Percentiles rank a stretch among this genome's conserved stretches.
These are phyloP conservation scores for Disparrhopalites patrizii DNA, from an alignment of 2,888 invertebrate species.

Conservation along the genomic window DNA sequence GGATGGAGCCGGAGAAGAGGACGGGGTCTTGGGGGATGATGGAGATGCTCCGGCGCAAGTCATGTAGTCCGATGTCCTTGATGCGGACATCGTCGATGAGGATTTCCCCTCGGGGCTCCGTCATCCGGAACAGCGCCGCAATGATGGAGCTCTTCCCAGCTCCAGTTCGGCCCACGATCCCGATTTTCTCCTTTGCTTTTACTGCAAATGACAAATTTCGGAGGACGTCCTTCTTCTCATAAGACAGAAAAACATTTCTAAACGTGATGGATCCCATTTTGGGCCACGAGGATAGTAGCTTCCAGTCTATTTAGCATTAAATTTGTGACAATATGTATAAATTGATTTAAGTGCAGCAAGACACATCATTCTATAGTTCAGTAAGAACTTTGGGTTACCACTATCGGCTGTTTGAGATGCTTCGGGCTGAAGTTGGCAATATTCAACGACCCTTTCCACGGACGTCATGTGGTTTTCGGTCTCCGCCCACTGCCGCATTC, in stretches of 20 bases:
- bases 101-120: slow-evolving; percentile 72
- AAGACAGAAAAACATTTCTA: slow-evolving; percentile 9
- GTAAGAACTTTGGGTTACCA: no score
- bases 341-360: no score
- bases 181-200: slow-evolving; percentile 14
- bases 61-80: slow-evolving; percentile 56
- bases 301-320: slow-evolving; percentile 25
- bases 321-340: background rate
- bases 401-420: no score
- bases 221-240: slow-evolving; percentile 22
- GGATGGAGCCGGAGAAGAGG: no score
- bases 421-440: slow-evolving; percentile 39
- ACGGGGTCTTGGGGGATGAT: slow-evolving; percentile 93
- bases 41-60: slow-evolving; percentile 73
- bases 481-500: slow-evolving; percentile 42
- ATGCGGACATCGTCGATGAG: slow-evolving; percentile 64
- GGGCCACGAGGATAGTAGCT: slow-evolving; percentile 39
- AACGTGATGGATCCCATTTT: background rate
- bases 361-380: no score
- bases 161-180: slow-evolving; percentile 62
- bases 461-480: slow-evolving; percentile 43
- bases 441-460: slow-evolving; percentile 41
- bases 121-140: slow-evolving; percentile 74
- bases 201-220: slow-evolving; percentile 12
- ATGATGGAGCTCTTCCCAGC: slow-evolving; percentile 78